Evolutionary conservation across 2,888 invertebrate species (phyloP), one percentile per base, ranked within the genome.

Genomic region (Desoria tigrina): DNA sequence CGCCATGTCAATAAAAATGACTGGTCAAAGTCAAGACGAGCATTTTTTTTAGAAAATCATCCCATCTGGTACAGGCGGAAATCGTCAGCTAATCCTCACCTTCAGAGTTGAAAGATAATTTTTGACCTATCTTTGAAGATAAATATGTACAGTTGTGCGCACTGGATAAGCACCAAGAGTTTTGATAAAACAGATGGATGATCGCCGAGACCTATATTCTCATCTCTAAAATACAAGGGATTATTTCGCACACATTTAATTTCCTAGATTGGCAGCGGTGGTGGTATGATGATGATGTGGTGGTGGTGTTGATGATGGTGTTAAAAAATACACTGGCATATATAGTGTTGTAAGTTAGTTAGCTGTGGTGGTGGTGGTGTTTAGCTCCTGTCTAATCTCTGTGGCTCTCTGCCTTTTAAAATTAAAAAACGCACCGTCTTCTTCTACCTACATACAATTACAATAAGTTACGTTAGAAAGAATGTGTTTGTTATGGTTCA

Each of bases 401-500:
- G n/a, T n/a, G n/a, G n/a, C n/a, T n/a, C n/a, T n/a, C n/a, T n/a
- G n/a, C n/a, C n/a, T n/a, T n/a, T n/a, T n/a, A n/a, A n/a, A n/a
- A n/a, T n/a, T n/a, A n/a, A n/a, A n/a, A n/a, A n/a, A n/a, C n/a
- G n/a, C n/a, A n/a, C n/a, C n/a, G n/a, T n/a, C n/a, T n/a, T n/a
- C n/a, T n/a, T n/a, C n/a, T n/a, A n/a, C n/a, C n/a, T n/a, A n/a
- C n/a, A n/a, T n/a, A n/a, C n/a, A n/a, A n/a, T n/a, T n/a, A n/a
- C n/a, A n/a, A n/a, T n/a, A n/a, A 42, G n/a, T 14, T 55, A 55
- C 55, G 55, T 55, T 28, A 39, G 6, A 23, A 57, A 42, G 56
- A 32, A 24, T 57, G 42, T 57, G 56, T 62, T 65, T 65, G 65
- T 71, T 71, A 71, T 71, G 71, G 71, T 71, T 71, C 71, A 71